Evolutionary conservation across 2,797 vertebrate species (phyloP).

Genomic region (Hypotaenidia philippensis): DNA sequence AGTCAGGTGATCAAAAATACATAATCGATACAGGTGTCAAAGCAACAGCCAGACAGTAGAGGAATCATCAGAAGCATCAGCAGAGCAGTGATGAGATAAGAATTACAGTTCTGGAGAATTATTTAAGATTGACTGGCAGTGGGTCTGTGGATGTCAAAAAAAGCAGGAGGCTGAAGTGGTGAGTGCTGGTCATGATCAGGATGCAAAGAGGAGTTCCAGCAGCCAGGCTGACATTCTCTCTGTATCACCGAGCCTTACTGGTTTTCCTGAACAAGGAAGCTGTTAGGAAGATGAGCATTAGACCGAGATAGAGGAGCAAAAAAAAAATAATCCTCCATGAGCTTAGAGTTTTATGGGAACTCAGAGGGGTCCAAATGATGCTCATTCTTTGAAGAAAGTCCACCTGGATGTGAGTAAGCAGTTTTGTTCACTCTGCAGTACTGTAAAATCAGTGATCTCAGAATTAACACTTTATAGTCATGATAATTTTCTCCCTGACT

Average conservation of each 20-base stretch:
- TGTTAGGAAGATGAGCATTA: background rate
- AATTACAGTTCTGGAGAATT: background rate
- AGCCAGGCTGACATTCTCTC: background rate
- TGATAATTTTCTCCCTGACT: background rate
- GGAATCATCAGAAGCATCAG: background rate
- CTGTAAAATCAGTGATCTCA: background rate
- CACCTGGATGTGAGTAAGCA: background rate
- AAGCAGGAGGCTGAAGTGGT: background rate
- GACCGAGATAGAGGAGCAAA: background rate
- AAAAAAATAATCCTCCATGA: background rate
- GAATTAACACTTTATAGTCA: background rate
- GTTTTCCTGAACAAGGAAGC: background rate
- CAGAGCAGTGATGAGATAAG: background rate
- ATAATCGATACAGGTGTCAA: background rate
- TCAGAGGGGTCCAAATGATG: accelerated
- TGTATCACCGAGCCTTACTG: background rate
- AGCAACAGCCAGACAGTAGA: background rate
- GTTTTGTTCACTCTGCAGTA: background rate
- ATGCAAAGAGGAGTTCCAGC: background rate
- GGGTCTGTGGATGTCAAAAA: background rate
- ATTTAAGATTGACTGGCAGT: background rate
- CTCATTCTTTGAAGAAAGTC: background rate
- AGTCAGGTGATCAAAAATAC: background rate
- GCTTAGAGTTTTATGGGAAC: background rate
- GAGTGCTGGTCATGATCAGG: background rate